Percentiles rank a stretch among this genome's conserved stretches.
phyloP scores from a whole-genome alignment of 2,888 invertebrate genomes.

The Marasmarcha lunaedactyla region DNA sequence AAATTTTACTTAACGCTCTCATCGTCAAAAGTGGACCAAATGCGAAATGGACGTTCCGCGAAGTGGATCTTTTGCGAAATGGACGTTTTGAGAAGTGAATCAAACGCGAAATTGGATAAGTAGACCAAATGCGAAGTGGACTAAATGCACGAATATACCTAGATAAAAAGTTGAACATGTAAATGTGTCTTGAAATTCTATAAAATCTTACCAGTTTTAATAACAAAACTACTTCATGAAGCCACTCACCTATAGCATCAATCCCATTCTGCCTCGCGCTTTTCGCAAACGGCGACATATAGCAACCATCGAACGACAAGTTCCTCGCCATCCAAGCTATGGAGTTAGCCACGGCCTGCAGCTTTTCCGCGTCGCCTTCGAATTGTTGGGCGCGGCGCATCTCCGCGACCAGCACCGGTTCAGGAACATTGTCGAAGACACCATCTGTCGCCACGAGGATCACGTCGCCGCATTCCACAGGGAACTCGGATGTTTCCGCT shows the following conservation, averaged over 20 bases:
- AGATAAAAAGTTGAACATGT: no score
- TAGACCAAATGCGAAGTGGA: no score
- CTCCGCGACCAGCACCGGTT: constrained; percentile 88
- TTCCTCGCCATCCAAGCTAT: constrained; percentile 96
- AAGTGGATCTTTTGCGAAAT: no score
- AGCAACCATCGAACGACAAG: constrained; percentile 93
- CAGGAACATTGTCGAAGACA: constrained; percentile 97
- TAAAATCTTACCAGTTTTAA: no score
- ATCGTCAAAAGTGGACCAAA: no score
- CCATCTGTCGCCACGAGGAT: constrained; percentile 97
- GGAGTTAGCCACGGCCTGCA: constrained; percentile 93
- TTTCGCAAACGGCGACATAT: constrained; percentile 95
- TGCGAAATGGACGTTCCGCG: no score
- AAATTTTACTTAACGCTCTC: no score
- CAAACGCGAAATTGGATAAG: no score
- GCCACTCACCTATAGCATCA: constrained; percentile 81
- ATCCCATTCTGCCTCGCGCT: constrained; percentile 95
- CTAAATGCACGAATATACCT: no score
- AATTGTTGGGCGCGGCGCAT: constrained; percentile 73
- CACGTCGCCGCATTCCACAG: constrained; percentile 92
- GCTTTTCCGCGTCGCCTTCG: constrained; percentile 73
- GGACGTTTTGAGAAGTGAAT: no score
- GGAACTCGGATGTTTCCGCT: constrained; percentile 89
- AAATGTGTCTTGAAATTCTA: no score
- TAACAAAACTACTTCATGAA: no score